Evolutionary conservation across 1,140 invertebrate genomes (phyloP).

Genomic region (Tyrophagus putrescentiae): DNA sequence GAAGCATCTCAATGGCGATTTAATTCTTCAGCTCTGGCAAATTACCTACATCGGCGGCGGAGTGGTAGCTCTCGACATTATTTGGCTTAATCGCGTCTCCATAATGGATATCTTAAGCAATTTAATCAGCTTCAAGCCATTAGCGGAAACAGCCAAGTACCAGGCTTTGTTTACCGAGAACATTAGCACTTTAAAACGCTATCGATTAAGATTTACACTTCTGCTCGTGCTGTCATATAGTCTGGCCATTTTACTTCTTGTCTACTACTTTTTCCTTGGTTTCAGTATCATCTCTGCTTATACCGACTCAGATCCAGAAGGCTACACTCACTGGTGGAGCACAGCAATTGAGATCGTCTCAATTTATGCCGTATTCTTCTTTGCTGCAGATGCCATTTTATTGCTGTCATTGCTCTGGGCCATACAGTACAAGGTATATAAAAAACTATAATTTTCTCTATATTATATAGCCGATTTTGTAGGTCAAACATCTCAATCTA

Average conservation of each 20-base stretch:
- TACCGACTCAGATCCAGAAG: neutral
- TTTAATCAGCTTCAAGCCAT: neutral
- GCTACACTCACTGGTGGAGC: neutral
- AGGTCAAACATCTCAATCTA: conserved; percentile 13
- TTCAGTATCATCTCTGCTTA: neutral
- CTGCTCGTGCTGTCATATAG: neutral
- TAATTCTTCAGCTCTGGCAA: neutral
- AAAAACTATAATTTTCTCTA: too few species aligned
- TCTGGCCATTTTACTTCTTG: neutral
- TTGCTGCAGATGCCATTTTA: conserved; percentile 1
- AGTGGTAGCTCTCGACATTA: conserved; percentile 3
- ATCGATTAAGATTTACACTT: conserved; percentile 2
- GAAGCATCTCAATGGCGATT: neutral
- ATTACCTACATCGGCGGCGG: conserved; percentile 7
- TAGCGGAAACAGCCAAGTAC: neutral
- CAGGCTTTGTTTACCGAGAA: neutral
- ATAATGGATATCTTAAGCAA: neutral
- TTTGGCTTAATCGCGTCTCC: conserved; percentile 9
- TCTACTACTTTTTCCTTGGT: neutral
- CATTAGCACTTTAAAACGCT: neutral
- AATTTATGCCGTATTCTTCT: conserved; percentile 5
- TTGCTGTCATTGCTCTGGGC: conserved; percentile 1
- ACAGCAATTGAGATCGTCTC: neutral
- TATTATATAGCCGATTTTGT: too few species aligned
- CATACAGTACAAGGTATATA: neutral